These are phyloP conservation scores for Cygnus buccinator DNA, from an alignment of 2,113 vertebrate genomes.

Conservation along the genomic window DNA sequence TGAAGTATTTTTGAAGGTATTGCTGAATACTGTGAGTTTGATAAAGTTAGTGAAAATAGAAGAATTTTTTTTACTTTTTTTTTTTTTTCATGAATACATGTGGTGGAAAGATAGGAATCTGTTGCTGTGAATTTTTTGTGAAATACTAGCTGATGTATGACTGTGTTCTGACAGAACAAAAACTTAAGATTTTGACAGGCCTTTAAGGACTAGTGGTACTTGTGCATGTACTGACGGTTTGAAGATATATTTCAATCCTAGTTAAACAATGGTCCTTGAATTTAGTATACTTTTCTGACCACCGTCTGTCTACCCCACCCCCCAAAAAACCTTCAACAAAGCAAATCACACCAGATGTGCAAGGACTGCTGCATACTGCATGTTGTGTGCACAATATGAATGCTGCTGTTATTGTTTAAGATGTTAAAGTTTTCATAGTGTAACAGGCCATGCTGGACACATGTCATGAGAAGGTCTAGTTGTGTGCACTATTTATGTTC, in stretches of 20 bases:
- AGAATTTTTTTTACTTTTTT: neutral
- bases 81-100: neutral
- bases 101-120: neutral
- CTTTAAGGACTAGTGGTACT: neutral
- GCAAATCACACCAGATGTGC: neutral
- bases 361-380: neutral
- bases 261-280: neutral
- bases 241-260: neutral
- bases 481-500: neutral
- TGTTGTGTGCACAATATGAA: neutral
- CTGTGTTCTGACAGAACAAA: neutral
- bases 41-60: neutral
- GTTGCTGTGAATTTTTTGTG: neutral
- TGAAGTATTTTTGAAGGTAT: neutral
- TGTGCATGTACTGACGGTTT: neutral
- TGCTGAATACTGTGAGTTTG: neutral
- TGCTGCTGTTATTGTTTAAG: neutral
- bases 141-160: neutral
- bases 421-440: neutral
- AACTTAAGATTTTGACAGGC: neutral
- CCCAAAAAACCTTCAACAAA: fast-evolving
- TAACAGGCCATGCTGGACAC: neutral
- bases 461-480: neutral
- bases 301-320: too few relatives aligned
- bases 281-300: neutral